Evolutionary conservation across 2,888 invertebrate genomes (phyloP).

Genomic region (Neocrepidodera transversa): DNA sequence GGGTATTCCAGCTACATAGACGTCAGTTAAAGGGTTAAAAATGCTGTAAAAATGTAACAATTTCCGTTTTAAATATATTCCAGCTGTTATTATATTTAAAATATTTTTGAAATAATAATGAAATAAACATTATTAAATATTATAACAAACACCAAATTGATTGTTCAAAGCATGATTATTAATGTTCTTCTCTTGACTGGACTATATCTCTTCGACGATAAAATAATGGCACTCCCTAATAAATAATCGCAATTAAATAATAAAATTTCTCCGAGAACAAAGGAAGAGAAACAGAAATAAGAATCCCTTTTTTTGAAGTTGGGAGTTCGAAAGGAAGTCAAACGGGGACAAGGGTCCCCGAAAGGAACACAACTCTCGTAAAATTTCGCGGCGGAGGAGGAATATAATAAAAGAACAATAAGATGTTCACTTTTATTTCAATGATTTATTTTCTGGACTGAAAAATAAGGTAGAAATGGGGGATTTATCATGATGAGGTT

Average conservation of each 20-base stretch:
- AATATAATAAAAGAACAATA: conserved; percentile 48
- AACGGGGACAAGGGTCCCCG: conserved; percentile 37
- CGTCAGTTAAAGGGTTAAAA: no score
- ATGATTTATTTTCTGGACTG: conserved; percentile 48
- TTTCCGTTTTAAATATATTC: no score
- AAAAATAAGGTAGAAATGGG: not conserved
- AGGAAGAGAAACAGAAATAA: conserved; percentile 27
- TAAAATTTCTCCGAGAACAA: conserved; percentile 34
- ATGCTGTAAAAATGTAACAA: no score
- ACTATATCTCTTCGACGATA: not conserved
- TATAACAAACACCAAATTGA: no score
- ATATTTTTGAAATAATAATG: no score
- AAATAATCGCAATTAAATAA: conserved; percentile 39
- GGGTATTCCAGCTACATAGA: no score
- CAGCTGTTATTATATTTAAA: no score
- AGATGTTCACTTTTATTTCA: conserved; percentile 52
- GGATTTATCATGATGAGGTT: no score
- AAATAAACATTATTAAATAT: no score
- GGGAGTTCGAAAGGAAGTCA: conserved; percentile 48
- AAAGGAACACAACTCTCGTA: conserved; percentile 44
- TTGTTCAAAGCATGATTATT: no score
- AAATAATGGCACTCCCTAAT: conserved; percentile 19
- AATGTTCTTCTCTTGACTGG: not conserved
- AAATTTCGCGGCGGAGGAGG: conserved; percentile 44
- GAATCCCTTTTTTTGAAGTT: conserved; percentile 41